phyloP scores from a whole-genome alignment of 2,113 vertebrate species.

The Podarcis muralis region DNA sequence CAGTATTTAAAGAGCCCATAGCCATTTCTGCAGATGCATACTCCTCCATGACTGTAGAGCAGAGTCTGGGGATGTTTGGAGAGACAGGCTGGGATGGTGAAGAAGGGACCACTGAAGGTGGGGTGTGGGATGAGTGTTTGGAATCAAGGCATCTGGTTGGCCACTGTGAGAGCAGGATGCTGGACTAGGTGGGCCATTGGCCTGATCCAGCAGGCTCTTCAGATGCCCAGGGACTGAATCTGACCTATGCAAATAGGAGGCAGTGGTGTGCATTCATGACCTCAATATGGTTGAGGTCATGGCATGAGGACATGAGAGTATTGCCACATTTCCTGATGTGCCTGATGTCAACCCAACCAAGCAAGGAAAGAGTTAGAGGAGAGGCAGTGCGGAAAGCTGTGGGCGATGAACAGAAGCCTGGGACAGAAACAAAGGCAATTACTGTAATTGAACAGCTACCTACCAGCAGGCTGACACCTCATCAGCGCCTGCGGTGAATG shows the following conservation, averaged over 20 bases:
- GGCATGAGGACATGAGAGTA: not conserved
- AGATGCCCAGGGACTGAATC: not conserved
- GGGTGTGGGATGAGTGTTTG: too few species aligned
- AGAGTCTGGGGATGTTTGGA: too few species aligned
- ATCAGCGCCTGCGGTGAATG: conserved; percentile 47
- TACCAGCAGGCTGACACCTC: conserved; percentile 42
- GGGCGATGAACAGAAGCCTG: not conserved
- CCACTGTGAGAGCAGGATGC: too few species aligned
- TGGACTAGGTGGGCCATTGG: too few species aligned
- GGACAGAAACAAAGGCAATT: conserved; percentile 43
- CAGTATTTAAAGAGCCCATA: too few species aligned
- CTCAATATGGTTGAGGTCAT: not conserved
- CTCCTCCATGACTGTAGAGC: too few species aligned
- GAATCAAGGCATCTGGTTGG: too few species aligned
- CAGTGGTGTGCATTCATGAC: not conserved
- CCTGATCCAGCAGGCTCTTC: not conserved
- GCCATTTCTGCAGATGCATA: too few species aligned
- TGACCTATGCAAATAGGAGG: not conserved
- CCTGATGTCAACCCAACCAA: not conserved
- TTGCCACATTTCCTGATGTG: not conserved
- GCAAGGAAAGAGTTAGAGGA: not conserved
- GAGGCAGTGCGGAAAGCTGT: accelerated
- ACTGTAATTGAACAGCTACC: conserved; percentile 29
- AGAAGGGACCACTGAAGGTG: too few species aligned
- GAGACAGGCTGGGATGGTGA: too few species aligned